These are phyloP conservation scores for Epinotia brunnichana DNA, from an alignment of 2,888 invertebrate genomes.

Conservation along the genomic window DNA sequence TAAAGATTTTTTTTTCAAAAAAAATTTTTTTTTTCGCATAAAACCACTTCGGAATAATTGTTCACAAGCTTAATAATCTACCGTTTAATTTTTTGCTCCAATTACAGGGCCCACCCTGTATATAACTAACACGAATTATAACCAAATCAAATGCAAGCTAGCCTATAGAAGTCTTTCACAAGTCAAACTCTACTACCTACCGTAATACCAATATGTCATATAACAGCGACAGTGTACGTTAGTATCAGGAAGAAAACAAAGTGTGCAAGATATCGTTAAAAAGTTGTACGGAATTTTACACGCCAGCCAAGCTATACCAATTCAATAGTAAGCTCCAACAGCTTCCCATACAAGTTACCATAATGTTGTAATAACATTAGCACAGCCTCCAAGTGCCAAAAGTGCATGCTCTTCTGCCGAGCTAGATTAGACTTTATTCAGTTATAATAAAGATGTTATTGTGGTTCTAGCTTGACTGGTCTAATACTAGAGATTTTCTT, in stretches of 20 bases:
- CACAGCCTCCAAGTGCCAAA: slow-evolving; percentile 44
- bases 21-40: too few relatives aligned
- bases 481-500: slow-evolving; percentile 63
- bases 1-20: too few relatives aligned
- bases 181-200: not conserved
- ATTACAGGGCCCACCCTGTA: too few relatives aligned
- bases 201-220: not conserved
- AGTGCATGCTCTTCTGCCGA: slow-evolving; percentile 38
- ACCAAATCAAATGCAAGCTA: not conserved
- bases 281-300: slow-evolving; percentile 17
- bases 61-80: too few relatives aligned
- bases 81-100: too few relatives aligned
- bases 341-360: slow-evolving; percentile 49
- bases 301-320: slow-evolving; percentile 10
- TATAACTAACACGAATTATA: too few relatives aligned
- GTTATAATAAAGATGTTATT: slow-evolving; percentile 8
- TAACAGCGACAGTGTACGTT: not conserved
- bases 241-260: slow-evolving; percentile 1
- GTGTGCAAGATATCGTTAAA: slow-evolving; percentile 2
- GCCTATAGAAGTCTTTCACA: not conserved
- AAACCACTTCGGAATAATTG: too few relatives aligned
- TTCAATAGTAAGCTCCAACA: slow-evolving; percentile 39
- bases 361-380: slow-evolving; percentile 59
- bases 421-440: slow-evolving; percentile 22
- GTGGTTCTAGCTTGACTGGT: slow-evolving; percentile 17